phyloP scores from a whole-genome alignment of 1,140 invertebrate genomes.

The Mamestra configurata region DNA sequence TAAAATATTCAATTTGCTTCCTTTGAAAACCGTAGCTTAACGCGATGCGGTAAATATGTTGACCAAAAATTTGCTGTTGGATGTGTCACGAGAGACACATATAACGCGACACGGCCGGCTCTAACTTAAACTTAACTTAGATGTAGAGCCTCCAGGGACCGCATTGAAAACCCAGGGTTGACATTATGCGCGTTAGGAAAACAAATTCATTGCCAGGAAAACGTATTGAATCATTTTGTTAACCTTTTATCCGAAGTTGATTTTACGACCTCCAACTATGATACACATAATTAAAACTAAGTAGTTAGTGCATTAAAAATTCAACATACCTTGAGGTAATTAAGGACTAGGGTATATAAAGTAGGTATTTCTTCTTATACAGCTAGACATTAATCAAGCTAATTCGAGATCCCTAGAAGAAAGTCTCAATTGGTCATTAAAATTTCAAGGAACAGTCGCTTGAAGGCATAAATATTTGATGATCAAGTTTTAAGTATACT shows the following conservation, averaged over 20 bases:
- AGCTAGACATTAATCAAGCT: not conserved
- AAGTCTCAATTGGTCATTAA: conserved; percentile 19
- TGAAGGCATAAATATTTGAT: conserved; percentile 32
- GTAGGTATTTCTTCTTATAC: not conserved
- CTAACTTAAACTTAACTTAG: conserved; percentile 65
- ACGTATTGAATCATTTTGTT: conserved; percentile 33
- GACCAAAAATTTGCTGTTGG: conserved; percentile 50
- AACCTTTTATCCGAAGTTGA: not conserved
- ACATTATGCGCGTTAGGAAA: conserved; percentile 49
- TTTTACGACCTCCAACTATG: not conserved
- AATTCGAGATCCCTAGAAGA: not conserved
- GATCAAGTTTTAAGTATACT: conserved; percentile 38
- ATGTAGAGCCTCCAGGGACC: conserved; percentile 57
- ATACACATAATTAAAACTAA: not conserved
- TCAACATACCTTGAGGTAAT: not conserved
- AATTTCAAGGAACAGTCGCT: conserved; percentile 28
- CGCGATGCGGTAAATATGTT: conserved; percentile 27
- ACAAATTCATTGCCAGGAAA: conserved; percentile 42
- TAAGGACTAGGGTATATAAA: not conserved
- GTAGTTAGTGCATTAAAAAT: not conserved
- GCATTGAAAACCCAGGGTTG: conserved; percentile 54
- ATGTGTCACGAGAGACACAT: conserved; percentile 59
- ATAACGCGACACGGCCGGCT: conserved; percentile 55
- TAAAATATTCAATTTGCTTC: conserved; percentile 25
- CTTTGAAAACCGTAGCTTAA: conserved; percentile 3